A percentile compares a stretch with the other conserved stretches of the same genome.
These are phyloP conservation scores for Cottus gobio DNA, from an alignment of 2,113 vertebrate genomes.

Conservation along the genomic window DNA sequence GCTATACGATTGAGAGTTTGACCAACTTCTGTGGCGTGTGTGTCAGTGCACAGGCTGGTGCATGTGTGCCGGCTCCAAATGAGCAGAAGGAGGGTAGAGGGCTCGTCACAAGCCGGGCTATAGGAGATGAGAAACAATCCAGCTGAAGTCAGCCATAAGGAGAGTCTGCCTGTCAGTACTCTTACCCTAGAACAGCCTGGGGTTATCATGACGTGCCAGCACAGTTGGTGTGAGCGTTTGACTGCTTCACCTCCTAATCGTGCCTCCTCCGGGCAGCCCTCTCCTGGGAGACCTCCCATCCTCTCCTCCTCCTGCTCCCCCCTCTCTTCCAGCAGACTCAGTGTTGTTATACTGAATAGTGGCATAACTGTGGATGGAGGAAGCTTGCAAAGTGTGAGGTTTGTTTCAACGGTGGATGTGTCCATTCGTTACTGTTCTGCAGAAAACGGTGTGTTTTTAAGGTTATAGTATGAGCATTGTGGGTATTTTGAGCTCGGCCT, in stretches of 20 bases:
- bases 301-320: constrained; percentile 55
- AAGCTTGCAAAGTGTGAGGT: constrained; percentile 29
- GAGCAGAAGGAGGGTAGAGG: constrained; percentile 76
- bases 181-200: constrained; percentile 84
- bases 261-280: constrained; percentile 83
- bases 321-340: constrained; percentile 38
- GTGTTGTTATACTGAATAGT: constrained; percentile 46
- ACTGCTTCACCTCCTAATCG: constrained; percentile 87
- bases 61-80: constrained; percentile 80
- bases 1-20: constrained; percentile 26
- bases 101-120: constrained; percentile 80
- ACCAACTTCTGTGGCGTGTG: constrained; percentile 33
- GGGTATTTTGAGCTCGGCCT: background rate
- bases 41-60: constrained; percentile 43
- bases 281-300: constrained; percentile 79
- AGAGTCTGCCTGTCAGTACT: constrained; percentile 89
- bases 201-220: constrained; percentile 87
- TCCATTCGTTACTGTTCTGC: constrained; percentile 1
- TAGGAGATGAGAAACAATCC: constrained; percentile 88
- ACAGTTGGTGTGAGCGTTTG: constrained; percentile 85
- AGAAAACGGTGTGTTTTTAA: constrained; percentile 1
- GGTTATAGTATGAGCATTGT: background rate
- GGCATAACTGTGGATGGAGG: constrained; percentile 35
- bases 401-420: constrained; percentile 20
- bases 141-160: constrained; percentile 85